Evolutionary conservation across 2,888 invertebrate species (phyloP).

Genomic region (Magallana nippona): DNA sequence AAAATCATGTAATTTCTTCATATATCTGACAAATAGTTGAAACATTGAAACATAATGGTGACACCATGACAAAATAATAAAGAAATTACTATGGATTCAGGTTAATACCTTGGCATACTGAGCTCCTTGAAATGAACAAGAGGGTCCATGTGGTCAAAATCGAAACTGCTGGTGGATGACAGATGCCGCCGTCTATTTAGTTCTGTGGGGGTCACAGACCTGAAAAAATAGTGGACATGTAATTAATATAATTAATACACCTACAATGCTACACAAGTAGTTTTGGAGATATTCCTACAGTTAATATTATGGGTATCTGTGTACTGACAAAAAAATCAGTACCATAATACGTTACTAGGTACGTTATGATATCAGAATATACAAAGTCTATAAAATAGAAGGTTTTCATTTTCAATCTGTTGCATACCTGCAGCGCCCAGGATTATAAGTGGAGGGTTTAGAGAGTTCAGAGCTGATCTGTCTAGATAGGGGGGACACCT

Average conservation of each 20-base stretch:
- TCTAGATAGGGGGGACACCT: conserved; percentile 60
- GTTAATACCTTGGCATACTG: conserved; percentile 73
- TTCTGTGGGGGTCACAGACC: conserved; percentile 77
- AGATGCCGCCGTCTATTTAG: conserved; percentile 72
- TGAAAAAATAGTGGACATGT: conserved; percentile 45
- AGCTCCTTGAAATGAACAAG: conserved; percentile 73
- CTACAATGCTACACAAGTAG: no score
- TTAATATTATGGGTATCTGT: no score
- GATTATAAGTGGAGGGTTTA: conserved; percentile 56
- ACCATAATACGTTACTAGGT: no score
- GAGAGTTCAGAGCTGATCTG: conserved; percentile 62
- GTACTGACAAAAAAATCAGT: no score
- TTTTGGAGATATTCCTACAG: no score
- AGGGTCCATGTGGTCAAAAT: conserved; percentile 71
- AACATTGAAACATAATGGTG: no score
- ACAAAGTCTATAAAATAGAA: no score
- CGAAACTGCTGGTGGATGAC: conserved; percentile 71
- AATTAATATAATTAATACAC: neutral
- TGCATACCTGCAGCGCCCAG: conserved; percentile 71
- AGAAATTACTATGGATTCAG: neutral
- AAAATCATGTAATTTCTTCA: neutral
- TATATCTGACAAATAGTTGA: no score
- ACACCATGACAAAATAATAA: neutral
- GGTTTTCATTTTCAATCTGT: neutral
- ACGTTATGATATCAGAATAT: no score